A percentile compares a stretch with the other conserved stretches of the same genome.
phyloP scores from a whole-genome alignment of 1,140 invertebrate species.

The Macrocentrus cingulum region DNA sequence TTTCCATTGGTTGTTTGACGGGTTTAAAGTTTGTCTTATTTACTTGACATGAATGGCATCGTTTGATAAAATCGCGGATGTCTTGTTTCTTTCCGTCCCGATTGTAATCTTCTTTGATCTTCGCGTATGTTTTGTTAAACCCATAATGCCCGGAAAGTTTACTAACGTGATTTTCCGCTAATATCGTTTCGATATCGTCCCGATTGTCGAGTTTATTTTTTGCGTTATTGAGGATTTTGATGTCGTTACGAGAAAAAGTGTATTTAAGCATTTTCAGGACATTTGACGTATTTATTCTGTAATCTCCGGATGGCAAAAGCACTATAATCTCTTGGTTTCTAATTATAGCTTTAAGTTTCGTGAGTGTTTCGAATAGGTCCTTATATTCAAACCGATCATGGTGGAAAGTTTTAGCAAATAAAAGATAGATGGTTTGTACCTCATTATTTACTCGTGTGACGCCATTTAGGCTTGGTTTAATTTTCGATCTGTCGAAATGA shows the following conservation, averaged over 20 bases:
- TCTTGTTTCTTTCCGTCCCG: conserved; percentile 39
- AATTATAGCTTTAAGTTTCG: conserved; percentile 10
- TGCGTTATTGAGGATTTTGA: conserved; percentile 18
- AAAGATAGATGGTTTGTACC: conserved; percentile 31
- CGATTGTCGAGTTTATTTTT: conserved; percentile 17
- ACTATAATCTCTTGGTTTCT: conserved; percentile 6
- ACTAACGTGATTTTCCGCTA: conserved; percentile 36
- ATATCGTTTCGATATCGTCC: conserved; percentile 30
- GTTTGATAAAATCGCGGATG: conserved; percentile 38
- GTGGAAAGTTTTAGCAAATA: conserved; percentile 33
- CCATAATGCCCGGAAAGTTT: conserved; percentile 41
- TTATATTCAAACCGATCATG: conserved; percentile 36
- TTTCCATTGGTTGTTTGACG: conserved; percentile 32
- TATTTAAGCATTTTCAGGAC: conserved; percentile 21
- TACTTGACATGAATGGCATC: conserved; percentile 42
- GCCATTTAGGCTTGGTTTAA: conserved; percentile 13
- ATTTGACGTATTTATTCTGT: conserved; percentile 17
- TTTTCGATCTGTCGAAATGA: conserved; percentile 25
- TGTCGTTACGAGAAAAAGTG: conserved; percentile 15
- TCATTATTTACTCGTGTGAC: conserved; percentile 29
- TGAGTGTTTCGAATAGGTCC: conserved; percentile 37
- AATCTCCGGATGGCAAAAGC: conserved; percentile 16
- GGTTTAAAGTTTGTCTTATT: conserved; percentile 38
- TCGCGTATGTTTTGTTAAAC: conserved; percentile 36
- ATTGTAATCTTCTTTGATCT: conserved; percentile 35